These are phyloP conservation scores for Phenganax marumi DNA, from an alignment of 92 coral and sea anemone genomes.

Conservation along the genomic window DNA sequence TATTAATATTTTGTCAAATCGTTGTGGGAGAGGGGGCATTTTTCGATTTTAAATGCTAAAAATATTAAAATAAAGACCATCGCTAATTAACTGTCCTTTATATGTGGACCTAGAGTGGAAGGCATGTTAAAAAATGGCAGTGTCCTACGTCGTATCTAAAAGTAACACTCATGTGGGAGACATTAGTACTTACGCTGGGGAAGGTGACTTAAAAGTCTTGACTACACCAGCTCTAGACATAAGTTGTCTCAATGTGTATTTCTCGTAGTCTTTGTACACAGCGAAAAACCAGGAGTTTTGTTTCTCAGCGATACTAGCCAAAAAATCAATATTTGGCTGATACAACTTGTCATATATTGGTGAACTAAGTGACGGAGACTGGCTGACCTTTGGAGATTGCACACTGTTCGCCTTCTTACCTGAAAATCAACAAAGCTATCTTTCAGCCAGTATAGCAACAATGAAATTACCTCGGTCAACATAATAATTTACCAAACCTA, in stretches of 20 bases:
- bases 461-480: not conserved
- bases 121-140: no score
- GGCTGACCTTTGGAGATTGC: conserved; percentile 49
- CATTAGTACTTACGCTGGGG: conserved; percentile 47
- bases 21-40: no score
- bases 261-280: conserved; percentile 57
- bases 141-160: no score
- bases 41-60: no score
- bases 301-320: conserved; percentile 50
- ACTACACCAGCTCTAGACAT: conserved; percentile 63
- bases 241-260: conserved; percentile 60
- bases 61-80: no score
- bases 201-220: conserved; percentile 50
- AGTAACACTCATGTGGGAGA: no score
- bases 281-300: conserved; percentile 64
- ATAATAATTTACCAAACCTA: not conserved
- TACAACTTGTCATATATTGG: conserved; percentile 35
- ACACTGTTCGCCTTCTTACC: conserved; percentile 52
- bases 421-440: not conserved
- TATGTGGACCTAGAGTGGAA: no score
- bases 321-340: conserved; percentile 44
- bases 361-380: conserved; percentile 1
- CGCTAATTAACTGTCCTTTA: no score
- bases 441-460: not conserved
- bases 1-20: no score